A percentile compares a stretch with the other conserved stretches of the same genome.
Conservation (phyloP, 2,113 vertebrate species). For the Serinus canaria region DNA sequence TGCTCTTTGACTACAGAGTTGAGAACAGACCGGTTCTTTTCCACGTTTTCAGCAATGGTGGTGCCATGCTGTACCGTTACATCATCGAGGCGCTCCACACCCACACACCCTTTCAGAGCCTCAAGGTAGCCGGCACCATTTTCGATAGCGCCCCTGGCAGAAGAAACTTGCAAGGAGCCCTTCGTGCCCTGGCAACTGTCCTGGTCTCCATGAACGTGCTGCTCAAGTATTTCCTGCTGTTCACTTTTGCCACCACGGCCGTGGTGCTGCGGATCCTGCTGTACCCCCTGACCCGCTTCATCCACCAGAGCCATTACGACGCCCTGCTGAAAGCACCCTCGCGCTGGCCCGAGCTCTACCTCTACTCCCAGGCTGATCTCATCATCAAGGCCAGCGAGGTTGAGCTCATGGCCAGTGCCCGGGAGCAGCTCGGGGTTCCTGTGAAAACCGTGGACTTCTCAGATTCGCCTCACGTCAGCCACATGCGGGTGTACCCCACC, state of each 20-base stretch:
- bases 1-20: slow-evolving; percentile 88
- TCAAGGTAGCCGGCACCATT: slow-evolving; percentile 83
- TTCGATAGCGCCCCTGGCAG: slow-evolving; percentile 91
- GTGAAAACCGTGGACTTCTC: slow-evolving; percentile 85
- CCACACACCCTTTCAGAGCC: slow-evolving; percentile 75
- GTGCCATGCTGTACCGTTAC: slow-evolving; percentile 96
- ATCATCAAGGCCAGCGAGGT: slow-evolving; percentile 83
- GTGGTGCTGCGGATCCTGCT: slow-evolving; percentile 80
- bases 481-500: slow-evolving; percentile 83
- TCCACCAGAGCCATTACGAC: slow-evolving; percentile 89
- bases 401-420: slow-evolving; percentile 73
- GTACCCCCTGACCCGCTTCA: slow-evolving; percentile 84
- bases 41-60: slow-evolving; percentile 93
- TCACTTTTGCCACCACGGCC: slow-evolving; percentile 74
- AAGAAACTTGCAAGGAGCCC: slow-evolving; percentile 80
- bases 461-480: slow-evolving; percentile 85
- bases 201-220: slow-evolving; percentile 73
- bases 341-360: slow-evolving; percentile 89
- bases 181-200: slow-evolving; percentile 81
- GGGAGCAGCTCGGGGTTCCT: slow-evolving; percentile 72
- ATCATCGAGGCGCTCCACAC: slow-evolving; percentile 80
- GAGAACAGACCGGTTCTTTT: slow-evolving; percentile 89
- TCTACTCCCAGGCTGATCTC: slow-evolving; percentile 86
- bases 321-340: slow-evolving; percentile 78
- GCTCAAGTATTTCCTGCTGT: slow-evolving; percentile 74